Evolutionary conservation across 53 echinoderm and acorn worm genomes (phyloP).

Genomic region (Crossaster papposus): DNA sequence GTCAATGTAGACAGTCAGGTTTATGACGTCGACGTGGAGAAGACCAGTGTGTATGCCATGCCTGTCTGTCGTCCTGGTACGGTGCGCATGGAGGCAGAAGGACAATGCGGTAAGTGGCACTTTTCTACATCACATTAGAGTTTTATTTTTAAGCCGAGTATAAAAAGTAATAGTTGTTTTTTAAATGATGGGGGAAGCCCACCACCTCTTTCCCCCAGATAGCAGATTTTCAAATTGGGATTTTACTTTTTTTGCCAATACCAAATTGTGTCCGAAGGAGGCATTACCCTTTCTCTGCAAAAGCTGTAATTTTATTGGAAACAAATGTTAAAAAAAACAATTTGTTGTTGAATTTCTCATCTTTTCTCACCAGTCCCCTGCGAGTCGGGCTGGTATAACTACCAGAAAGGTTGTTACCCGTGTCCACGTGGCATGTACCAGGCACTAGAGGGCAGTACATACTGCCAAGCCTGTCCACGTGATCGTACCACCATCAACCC

Average conservation of each 20-base stretch:
- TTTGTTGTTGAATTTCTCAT: not conserved
- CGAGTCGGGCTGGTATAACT: slow-evolving; percentile 14
- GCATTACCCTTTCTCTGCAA: too few relatives aligned
- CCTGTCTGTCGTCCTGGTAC: slow-evolving; percentile 15
- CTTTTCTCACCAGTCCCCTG: not conserved
- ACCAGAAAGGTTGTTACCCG: not conserved
- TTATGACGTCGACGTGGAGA: slow-evolving; percentile 28
- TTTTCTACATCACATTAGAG: too few relatives aligned
- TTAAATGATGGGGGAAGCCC: too few relatives aligned
- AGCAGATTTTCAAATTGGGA: too few relatives aligned
- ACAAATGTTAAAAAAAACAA: too few relatives aligned
- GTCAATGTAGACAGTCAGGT: slow-evolving; percentile 11
- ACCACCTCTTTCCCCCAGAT: too few relatives aligned
- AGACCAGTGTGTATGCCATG: not conserved
- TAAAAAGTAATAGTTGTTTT: too few relatives aligned
- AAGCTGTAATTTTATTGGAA: too few relatives aligned
- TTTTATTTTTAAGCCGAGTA: too few relatives aligned
- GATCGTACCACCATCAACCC: not conserved
- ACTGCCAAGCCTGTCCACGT: not conserved
- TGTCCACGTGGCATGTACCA: not conserved
- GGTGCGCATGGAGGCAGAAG: not conserved
- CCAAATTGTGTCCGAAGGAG: too few relatives aligned
- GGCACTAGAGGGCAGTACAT: not conserved
- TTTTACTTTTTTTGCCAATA: too few relatives aligned
- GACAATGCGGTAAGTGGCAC: slow-evolving; percentile 26